Base-by-base conservation (phyloP, 2,113 vertebrate genomes). In the Sisor rabdophorus region DNA sequence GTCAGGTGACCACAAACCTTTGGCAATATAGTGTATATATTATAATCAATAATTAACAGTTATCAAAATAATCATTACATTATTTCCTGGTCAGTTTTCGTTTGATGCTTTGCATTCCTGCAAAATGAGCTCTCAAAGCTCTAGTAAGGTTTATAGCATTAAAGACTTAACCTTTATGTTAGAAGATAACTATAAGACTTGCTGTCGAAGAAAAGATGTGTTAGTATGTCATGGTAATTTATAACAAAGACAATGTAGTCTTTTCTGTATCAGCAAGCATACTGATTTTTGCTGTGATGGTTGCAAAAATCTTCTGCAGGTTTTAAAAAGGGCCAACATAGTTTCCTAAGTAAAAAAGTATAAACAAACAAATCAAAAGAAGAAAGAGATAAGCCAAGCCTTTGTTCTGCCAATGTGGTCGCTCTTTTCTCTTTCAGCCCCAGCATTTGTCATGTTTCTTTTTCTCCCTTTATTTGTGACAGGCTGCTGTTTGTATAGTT, bases 381-480 rank as follows among this genome's bases (percentile, higher is more conserved):
- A 11, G 8, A 26, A 13, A 26, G 12, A 50, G 44, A 50, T 28
- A 47, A 47, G n/a, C n/a, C 12, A 9, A 40, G 7, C n/a, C 9
- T 22, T 52, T 16, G 9, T 19, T 68, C 16, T 68, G 15, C 22
- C 47, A 19, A 6, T 16, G 17, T 28, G 24, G 24, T 17, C 48
- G 17, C 28, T 69, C 52, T 11, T 10, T 69, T 52, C 47, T 69
- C 65, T 47, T 16, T 19, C n/a, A 30, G 65, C 47, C 16, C 28
- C 47, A 12, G 26, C 4, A 3, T 50, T 52, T 52, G 24, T 30
- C 53, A 48, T 74, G 58, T 28, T 75, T 28, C 8, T 48, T 52
- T 63, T 75, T 68, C 70, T 65, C 58, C 58, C 44, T 79, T 82
- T 67, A 76, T 71, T 72, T 75, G 44, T 67, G 74, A 78, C 56